Evolutionary conservation across 92 coral and sea anemone genomes (phyloP).

Genomic region (Paragorgia papillata): DNA sequence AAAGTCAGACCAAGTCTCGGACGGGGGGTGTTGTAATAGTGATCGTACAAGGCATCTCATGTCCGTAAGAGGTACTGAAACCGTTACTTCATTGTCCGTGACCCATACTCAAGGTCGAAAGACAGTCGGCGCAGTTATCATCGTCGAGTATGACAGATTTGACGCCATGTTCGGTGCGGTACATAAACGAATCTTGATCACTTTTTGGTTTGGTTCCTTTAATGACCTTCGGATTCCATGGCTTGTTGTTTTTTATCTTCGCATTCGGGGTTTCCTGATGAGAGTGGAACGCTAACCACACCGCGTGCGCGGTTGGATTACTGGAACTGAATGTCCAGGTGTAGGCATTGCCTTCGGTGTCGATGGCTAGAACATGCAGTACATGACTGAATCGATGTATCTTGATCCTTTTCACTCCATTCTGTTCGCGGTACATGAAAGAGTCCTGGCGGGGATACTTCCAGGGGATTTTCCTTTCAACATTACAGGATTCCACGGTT

Average conservation of each 20-base stretch:
- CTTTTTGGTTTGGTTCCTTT: constrained; percentile 62
- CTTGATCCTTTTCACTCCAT: constrained; percentile 73
- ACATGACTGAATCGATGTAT: no score
- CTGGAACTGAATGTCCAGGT: constrained; percentile 57
- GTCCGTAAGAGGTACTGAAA: constrained; percentile 55
- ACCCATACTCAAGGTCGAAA: constrained; percentile 61
- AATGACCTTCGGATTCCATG: constrained; percentile 59
- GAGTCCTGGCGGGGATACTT: constrained; percentile 64
- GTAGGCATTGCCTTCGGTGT: constrained; percentile 63
- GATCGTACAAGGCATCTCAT: constrained; percentile 56
- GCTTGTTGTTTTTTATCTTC: constrained; percentile 38
- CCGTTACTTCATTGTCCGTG: constrained; percentile 50
- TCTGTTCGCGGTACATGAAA: constrained; percentile 71
- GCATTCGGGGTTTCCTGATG: constrained; percentile 48
- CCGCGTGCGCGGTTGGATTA: constrained; percentile 69
- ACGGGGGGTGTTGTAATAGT: constrained; percentile 62
- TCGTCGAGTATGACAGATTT: constrained; percentile 72
- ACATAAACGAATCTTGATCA: constrained; percentile 74
- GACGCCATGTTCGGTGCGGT: constrained; percentile 67
- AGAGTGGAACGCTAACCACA: constrained; percentile 58
- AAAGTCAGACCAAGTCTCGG: constrained; percentile 58
- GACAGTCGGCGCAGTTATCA: constrained; percentile 70
- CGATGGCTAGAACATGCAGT: constrained; percentile 39
- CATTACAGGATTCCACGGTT: constrained; percentile 64
- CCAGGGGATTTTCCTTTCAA: constrained; percentile 62